These are phyloP conservation scores for Solenopsis invicta DNA, from an alignment of 1,140 invertebrate species.

Conservation along the genomic window DNA sequence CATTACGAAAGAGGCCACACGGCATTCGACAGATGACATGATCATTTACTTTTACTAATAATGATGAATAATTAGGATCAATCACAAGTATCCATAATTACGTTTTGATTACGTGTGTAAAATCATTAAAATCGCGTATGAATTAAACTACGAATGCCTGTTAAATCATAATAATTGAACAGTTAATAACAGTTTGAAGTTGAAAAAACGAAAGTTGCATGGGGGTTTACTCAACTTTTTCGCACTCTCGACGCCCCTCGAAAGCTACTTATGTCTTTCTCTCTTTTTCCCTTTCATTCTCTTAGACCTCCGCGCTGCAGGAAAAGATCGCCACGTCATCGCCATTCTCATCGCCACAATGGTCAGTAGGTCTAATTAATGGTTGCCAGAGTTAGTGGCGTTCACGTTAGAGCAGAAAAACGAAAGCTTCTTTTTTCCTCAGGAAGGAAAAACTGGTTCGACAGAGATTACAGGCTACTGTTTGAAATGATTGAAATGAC, in stretches of 20 bases:
- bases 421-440: not conserved
- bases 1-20: not conserved
- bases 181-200: not conserved
- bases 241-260: not conserved
- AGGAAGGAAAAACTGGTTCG: slow-evolving; percentile 37
- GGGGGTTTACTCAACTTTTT: slow-evolving; percentile 11
- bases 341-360: slow-evolving; percentile 67
- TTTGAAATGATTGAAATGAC: slow-evolving; percentile 30
- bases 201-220: not conserved
- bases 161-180: not conserved
- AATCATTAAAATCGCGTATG: not conserved
- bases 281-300: slow-evolving; percentile 1
- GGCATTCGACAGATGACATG: not conserved
- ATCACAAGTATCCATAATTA: not conserved
- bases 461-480: slow-evolving; percentile 46
- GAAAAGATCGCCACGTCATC: slow-evolving; percentile 65
- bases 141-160: not conserved
- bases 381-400: slow-evolving; percentile 55
- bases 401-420: slow-evolving; percentile 26
- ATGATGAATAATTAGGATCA: not conserved
- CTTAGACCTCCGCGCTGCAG: slow-evolving; percentile 17
- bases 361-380: slow-evolving; percentile 71
- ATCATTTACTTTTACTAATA: not conserved
- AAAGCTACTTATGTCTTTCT: slow-evolving; percentile 14
- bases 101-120: not conserved